Evolutionary conservation across 2,797 vertebrate genomes (phyloP).

Genomic region (Macropus fuliginosus): DNA sequence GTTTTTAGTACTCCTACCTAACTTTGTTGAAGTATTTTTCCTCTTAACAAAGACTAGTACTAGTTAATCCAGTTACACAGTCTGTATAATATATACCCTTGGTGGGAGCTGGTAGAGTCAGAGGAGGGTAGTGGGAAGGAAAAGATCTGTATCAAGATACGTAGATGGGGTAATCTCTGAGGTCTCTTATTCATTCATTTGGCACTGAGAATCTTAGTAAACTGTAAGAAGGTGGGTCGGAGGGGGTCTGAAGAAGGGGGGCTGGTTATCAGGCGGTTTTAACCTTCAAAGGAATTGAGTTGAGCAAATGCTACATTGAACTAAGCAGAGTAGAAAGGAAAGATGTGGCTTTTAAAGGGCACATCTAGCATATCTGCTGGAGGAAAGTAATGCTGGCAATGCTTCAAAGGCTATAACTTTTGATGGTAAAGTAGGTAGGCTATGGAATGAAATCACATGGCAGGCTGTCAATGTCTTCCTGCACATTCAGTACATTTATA

Average conservation of each 20-base stretch:
- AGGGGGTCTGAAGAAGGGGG: slow-evolving; percentile 51
- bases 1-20: background rate
- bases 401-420: slow-evolving; percentile 92
- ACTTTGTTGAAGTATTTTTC: background rate
- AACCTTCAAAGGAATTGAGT: slow-evolving; percentile 90
- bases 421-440: slow-evolving; percentile 91
- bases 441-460: slow-evolving; percentile 96
- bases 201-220: slow-evolving; percentile 73
- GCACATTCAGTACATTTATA: slow-evolving; percentile 95
- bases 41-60: background rate
- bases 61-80: background rate
- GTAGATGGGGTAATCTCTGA: slow-evolving; percentile 7
- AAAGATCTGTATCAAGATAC: background rate
- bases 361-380: slow-evolving; percentile 88
- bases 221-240: slow-evolving; percentile 61
- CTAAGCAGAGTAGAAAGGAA: slow-evolving; percentile 88
- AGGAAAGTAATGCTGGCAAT: slow-evolving; percentile 89
- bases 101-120: background rate
- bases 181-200: slow-evolving; percentile 68
- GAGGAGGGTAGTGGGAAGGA: background rate
- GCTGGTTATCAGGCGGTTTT: slow-evolving; percentile 78
- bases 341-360: slow-evolving; percentile 90
- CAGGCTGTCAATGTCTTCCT: slow-evolving; percentile 92
- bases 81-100: background rate
- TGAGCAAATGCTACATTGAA: slow-evolving; percentile 89